Conservation (phyloP, 2,113 vertebrate species). For the Meriones unguiculatus region DNA sequence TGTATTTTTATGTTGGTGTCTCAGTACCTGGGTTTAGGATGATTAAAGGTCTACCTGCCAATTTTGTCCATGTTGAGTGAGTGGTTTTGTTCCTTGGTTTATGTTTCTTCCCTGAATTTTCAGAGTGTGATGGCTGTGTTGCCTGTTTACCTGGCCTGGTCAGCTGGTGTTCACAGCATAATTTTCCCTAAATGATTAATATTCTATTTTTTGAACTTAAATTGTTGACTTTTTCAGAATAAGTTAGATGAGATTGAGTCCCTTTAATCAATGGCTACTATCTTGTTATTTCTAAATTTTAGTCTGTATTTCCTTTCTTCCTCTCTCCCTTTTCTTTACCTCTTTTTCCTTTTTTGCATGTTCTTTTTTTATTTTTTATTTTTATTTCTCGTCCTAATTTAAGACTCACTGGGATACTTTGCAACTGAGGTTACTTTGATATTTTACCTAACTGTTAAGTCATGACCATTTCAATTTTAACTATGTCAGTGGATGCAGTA, state of each 20-base stretch:
- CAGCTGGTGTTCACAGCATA: background rate
- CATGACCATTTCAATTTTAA: slow-evolving; percentile 42
- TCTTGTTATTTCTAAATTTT: background rate
- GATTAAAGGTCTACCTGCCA: background rate
- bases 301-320: background rate
- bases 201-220: background rate
- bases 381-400: slow-evolving; percentile 35
- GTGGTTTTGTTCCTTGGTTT: background rate
- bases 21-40: background rate
- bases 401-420: slow-evolving; percentile 3
- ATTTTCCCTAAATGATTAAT: background rate
- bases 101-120: background rate
- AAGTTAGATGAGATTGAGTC: background rate
- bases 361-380: background rate
- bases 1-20: background rate
- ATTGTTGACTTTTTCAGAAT: background rate
- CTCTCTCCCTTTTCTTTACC: background rate
- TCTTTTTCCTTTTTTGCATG: background rate
- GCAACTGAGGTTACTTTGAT: background rate
- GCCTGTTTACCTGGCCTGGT: background rate
- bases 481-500: background rate
- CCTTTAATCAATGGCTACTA: background rate
- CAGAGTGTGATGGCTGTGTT: background rate
- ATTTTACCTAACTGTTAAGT: slow-evolving; percentile 20
- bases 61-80: background rate